Percentiles rank a stretch among this genome's conserved stretches.
These are phyloP conservation scores for Harpagifer antarcticus DNA, from an alignment of 2,797 vertebrate species.

Conservation along the genomic window DNA sequence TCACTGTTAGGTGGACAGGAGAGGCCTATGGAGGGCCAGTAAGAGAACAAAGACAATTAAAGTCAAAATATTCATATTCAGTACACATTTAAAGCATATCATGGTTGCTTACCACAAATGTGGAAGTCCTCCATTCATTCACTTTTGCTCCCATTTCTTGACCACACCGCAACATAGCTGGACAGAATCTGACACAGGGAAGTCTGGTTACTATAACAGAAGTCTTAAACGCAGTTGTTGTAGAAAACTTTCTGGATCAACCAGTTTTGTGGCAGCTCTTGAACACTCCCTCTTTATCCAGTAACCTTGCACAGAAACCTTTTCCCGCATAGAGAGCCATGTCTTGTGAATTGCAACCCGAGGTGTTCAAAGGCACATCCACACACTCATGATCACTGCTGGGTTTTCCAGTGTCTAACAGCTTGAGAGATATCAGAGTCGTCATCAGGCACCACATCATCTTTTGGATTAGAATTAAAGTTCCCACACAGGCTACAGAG, in stretches of 20 bases:
- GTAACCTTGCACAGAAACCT: constrained; percentile 34
- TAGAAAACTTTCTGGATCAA: constrained; percentile 45
- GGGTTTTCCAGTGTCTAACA: constrained; percentile 20
- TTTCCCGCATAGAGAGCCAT: constrained; percentile 34
- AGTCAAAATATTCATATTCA: background rate
- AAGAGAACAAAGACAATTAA: background rate
- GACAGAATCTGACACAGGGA: constrained; percentile 43
- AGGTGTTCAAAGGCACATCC: constrained; percentile 15
- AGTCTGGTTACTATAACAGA: constrained; percentile 36
- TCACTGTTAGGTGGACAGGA: constrained; percentile 45
- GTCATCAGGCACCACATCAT: constrained; percentile 21
- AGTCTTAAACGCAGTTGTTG: constrained; percentile 48
- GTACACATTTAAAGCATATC: background rate
- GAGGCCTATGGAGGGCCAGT: constrained; percentile 5
- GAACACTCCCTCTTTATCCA: constrained; percentile 45
- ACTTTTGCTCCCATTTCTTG: constrained; percentile 46
- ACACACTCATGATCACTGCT: constrained; percentile 31
- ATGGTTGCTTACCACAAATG: constrained; percentile 43
- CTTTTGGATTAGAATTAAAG: constrained; percentile 54
- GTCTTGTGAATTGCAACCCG: constrained; percentile 28
- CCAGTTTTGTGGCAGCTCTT: constrained; percentile 44
- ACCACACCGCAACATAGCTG: constrained; percentile 43
- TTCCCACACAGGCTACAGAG: constrained; percentile 77
- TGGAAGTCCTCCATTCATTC: constrained; percentile 42
- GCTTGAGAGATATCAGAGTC: constrained; percentile 29